Base-by-base conservation (phyloP, 2,888 invertebrate species). In the Pseudeuparius sepicola region DNA sequence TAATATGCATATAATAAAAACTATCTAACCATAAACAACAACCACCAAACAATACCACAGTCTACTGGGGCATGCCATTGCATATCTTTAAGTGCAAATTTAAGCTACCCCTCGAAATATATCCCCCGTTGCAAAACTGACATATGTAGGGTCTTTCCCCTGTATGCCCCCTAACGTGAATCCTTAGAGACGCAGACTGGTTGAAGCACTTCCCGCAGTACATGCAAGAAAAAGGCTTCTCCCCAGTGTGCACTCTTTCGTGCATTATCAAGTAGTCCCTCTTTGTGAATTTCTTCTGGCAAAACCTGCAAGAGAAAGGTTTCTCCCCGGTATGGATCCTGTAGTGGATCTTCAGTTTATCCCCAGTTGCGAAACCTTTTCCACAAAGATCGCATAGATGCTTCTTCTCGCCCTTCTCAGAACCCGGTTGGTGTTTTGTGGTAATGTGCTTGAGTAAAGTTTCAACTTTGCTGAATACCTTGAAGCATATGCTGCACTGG, bases 381-480 rank as follows among this genome's bases (percentile, higher is more conserved):
- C 55, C 55, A 36, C 55, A 55, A 30, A 53, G 47, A 26, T 55
- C 54, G 27, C 55, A 55, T 4, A 54, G 36, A 36, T 53, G 52
- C 4, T 44, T 42, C 24, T 49, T 47, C 17, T 44, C 45, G 4
- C 40, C 34, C 6, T 44, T 43, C 10, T 36, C 40, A 3, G 36
- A 31, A 3, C 31, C 31, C 5, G 31, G 32, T 13, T 12, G 4
- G 13, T 44, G 44, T 27, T 29, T 67, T 9, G 56, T 50, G 1
- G 40, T 41, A 1, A 64, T 62, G 38, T 69, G 70, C 7, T 55
- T 54, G 52, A 61, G 65, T 1, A 69, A 47, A 4, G 45, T 52
- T 5, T 36, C 42, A 14, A 43, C 40, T 39, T 49, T 49, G 17
- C 43, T 41, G 30, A 53, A 54, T n/a, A 42, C 38, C 29, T 46